Base-by-base conservation (phyloP, 2,113 vertebrate species). In the Austrofundulus limnaeus region DNA sequence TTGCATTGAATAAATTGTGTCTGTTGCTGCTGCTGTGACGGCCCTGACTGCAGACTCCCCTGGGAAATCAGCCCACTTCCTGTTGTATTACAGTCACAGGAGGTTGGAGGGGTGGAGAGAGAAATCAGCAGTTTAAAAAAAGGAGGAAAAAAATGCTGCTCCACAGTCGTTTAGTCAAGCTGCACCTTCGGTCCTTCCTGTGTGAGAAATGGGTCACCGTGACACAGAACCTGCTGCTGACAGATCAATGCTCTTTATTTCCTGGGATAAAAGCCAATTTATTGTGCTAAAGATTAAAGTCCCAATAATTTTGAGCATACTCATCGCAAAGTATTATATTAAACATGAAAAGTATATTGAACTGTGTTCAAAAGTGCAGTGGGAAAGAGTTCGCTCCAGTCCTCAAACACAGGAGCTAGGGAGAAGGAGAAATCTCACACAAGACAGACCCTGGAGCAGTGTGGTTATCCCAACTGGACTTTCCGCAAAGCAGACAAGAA, bases 21-120 rank as follows among this genome's bases (percentile, higher is more conserved):
- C 65, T 73, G 72, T 56, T 52, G 68, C 64, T 76, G 68, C 64
- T 76, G 70, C 81, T 75, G 70, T 74, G 75, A 73, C 75, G 62
- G 67, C 48, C 53, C 66, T 78, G 77, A 85, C 66, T 85, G 65
- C 77, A 82, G 73, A 80, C 80, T 81, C 88, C 77, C 63, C 49
- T 70, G 87, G 85, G 85, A 89, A 87, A 87, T 87, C 75, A 88
- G 60, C 49, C 61, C 70, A 66, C 77, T 88, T 90, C 88, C 82
- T 77, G 73, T 79, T 72, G 63, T 61, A 77, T 58, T 64, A 62
- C 66, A 70, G 72, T 72, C 61, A 49, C 63, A 63, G 72, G 77
- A 80, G 76, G 77, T 74, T 63, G 56, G 80, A 24, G 31, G 53
- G 37, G 24, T 24, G 1, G 20, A 51, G 37, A 49, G 12, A 39